phyloP scores from a whole-genome alignment of 2,113 vertebrate genomes.

The Hemiprocne comata region DNA sequence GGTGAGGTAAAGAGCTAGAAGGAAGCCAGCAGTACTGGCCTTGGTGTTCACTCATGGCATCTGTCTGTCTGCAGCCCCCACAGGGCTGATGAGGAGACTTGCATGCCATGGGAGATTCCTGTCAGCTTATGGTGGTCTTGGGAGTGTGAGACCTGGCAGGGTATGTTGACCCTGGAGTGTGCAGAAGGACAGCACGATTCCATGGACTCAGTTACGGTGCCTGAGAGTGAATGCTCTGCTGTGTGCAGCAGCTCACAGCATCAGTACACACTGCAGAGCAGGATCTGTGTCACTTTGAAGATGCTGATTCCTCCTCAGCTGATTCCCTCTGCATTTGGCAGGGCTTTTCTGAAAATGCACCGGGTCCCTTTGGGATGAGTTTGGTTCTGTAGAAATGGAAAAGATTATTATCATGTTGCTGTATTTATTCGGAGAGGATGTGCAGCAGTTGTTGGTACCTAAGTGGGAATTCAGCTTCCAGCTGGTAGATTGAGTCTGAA shows the following conservation, averaged over 20 bases:
- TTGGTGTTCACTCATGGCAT: not conserved
- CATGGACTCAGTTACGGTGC: not conserved
- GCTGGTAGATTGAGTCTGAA: conserved; percentile 56
- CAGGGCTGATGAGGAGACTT: not conserved
- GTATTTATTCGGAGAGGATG: not conserved
- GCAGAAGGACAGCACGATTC: accelerated
- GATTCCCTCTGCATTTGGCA: not conserved
- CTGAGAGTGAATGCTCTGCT: not conserved
- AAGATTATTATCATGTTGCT: not conserved
- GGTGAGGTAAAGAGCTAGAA: not conserved
- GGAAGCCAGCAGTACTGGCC: not conserved
- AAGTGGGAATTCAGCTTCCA: conserved; percentile 47
- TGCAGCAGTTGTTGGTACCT: not conserved
- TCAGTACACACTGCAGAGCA: accelerated
- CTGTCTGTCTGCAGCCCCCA: not conserved
- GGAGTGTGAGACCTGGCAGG: not conserved
- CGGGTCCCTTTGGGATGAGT: not conserved
- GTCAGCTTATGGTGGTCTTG: not conserved
- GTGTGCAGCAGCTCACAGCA: not conserved
- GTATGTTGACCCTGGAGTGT: accelerated
- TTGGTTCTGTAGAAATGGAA: not conserved
- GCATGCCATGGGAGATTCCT: not conserved
- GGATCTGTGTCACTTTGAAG: not conserved
- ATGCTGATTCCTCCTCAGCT: not conserved
- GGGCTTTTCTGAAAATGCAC: not conserved